Evolutionary conservation across 2,888 invertebrate species (phyloP).

Genomic region (Drosophila koepferae): DNA sequence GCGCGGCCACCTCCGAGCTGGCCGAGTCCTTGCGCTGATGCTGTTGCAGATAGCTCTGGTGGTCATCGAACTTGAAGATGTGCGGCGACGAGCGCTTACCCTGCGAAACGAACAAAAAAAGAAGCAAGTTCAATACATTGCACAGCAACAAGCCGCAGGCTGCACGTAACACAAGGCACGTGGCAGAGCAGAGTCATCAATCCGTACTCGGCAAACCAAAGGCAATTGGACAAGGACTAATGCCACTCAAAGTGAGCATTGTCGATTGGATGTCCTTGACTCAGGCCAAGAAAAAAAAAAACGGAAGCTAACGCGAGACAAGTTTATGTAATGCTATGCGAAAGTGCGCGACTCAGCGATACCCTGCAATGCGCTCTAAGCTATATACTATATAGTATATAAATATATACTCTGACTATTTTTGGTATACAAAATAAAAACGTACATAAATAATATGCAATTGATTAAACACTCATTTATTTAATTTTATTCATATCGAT

Average conservation of each 20-base stretch:
- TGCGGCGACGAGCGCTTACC: conserved; percentile 84
- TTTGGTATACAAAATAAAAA: neutral
- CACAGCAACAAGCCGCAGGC: neutral
- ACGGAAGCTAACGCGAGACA: neutral
- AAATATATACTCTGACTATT: neutral
- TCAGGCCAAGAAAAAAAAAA: too few relatives aligned
- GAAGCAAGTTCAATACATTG: neutral
- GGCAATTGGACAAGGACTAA: conserved; percentile 14
- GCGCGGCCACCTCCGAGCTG: conserved; percentile 91
- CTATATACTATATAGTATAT: neutral
- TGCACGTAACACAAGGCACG: too few relatives aligned
- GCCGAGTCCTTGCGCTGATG: conserved; percentile 90
- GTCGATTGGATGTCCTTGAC: conserved; percentile 2
- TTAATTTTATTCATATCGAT: too few relatives aligned
- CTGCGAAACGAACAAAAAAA: conserved; percentile 39
- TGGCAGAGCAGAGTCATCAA: neutral
- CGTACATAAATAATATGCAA: too few relatives aligned
- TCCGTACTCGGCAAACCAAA: conserved; percentile 1
- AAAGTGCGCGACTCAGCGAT: neutral
- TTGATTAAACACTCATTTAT: too few relatives aligned
- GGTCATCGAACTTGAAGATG: conserved; percentile 85
- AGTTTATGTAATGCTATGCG: neutral
- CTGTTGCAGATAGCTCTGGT: conserved; percentile 86
- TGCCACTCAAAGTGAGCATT: conserved; percentile 23
- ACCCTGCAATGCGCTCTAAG: neutral